Evolutionary conservation across 2,888 invertebrate species (phyloP).

Genomic region (Spatulosminthurus flaviceps): DNA sequence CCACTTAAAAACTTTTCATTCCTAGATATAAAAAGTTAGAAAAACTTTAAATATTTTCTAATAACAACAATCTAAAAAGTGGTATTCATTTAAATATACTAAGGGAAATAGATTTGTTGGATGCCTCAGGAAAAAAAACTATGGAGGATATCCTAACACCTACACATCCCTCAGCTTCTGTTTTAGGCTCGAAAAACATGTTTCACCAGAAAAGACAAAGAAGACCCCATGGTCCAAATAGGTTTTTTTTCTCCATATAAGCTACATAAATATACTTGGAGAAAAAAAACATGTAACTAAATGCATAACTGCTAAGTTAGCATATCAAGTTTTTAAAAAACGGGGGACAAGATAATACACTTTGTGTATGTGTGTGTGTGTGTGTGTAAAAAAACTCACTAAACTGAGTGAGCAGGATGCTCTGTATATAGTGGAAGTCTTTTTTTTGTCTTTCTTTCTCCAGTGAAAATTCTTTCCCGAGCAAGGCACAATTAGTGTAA

Average conservation of each 20-base stretch:
- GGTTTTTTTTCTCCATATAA: too few species aligned
- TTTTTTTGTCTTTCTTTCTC: conserved; percentile 43
- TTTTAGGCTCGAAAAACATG: not conserved
- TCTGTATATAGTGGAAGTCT: conserved; percentile 24
- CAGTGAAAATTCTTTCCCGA: conserved; percentile 38
- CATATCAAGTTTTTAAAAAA: not conserved
- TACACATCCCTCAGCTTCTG: not conserved
- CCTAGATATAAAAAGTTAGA: not conserved
- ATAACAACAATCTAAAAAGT: not conserved
- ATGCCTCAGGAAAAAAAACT: not conserved
- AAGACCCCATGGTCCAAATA: not conserved
- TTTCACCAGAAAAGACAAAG: conserved; percentile 26
- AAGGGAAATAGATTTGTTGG: not conserved
- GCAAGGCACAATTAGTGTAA: conserved; percentile 58
- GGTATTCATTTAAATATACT: not conserved
- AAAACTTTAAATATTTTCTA: conserved; percentile 3
- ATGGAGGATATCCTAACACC: not conserved
- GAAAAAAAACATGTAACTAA: too few species aligned
- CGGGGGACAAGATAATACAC: not conserved
- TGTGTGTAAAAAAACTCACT: not conserved
- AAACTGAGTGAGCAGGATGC: not conserved
- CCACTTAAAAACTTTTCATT: not conserved
- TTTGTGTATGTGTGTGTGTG: not conserved
- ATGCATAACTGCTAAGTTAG: not conserved
- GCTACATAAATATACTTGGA: too few species aligned